Evolutionary conservation across 2,888 invertebrate genomes (phyloP).

Genomic region (Hypena proboscidalis): DNA sequence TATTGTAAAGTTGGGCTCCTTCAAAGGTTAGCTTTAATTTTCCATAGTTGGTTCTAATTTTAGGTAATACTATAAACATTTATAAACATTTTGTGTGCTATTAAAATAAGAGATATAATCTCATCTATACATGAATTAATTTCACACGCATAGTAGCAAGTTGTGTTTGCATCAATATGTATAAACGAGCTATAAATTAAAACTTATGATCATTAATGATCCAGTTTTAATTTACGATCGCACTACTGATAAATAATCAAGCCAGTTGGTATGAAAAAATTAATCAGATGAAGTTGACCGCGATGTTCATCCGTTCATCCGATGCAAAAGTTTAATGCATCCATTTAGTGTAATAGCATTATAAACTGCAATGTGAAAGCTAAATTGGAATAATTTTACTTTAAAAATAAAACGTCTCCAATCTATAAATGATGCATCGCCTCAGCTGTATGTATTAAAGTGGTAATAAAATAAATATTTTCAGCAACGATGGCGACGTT

Average conservation of each 20-base stretch:
- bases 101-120: too few species aligned
- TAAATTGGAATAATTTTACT: slow-evolving; percentile 44
- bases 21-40: too few species aligned
- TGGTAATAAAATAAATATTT: too few species aligned
- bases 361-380: slow-evolving; percentile 42
- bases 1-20: too few species aligned
- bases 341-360: slow-evolving; percentile 47
- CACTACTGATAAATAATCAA: slow-evolving; percentile 67
- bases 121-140: slow-evolving; percentile 50
- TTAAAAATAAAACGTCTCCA: too few species aligned
- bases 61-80: too few species aligned
- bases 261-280: slow-evolving; percentile 62
- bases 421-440: too few species aligned
- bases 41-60: too few species aligned
- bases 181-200: slow-evolving; percentile 67
- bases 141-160: slow-evolving; percentile 53
- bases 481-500: too few species aligned
- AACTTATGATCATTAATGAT: slow-evolving; percentile 78
- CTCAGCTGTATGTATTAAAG: too few species aligned
- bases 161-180: slow-evolving; percentile 65
- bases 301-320: slow-evolving; percentile 54
- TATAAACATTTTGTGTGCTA: too few species aligned
- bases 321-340: slow-evolving; percentile 47
- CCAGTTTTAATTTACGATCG: slow-evolving; percentile 75
- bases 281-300: slow-evolving; percentile 56